These are phyloP conservation scores for Pomatorhinus ruficollis DNA, from an alignment of 2,113 vertebrate genomes.

Conservation along the genomic window DNA sequence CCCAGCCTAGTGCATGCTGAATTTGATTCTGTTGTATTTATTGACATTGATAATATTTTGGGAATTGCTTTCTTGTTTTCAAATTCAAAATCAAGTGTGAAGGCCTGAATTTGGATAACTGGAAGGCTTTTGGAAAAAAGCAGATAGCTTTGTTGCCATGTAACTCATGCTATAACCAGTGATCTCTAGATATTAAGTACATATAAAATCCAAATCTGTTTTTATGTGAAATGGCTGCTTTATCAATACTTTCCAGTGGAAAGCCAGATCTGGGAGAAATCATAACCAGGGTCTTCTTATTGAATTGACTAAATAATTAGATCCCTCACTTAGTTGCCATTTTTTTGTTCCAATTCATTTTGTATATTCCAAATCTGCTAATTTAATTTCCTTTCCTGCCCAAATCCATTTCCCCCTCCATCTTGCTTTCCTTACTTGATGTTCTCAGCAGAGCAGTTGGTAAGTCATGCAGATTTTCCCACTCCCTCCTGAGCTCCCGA, in stretches of 20 bases:
- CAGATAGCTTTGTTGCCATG: neutral
- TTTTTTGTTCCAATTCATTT: conserved; percentile 41
- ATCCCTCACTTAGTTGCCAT: neutral
- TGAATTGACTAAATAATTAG: neutral
- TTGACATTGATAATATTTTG: neutral
- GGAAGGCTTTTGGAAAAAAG: neutral
- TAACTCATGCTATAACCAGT: neutral
- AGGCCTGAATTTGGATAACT: neutral
- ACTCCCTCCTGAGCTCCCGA: neutral
- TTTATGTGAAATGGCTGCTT: neutral
- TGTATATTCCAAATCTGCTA: conserved; percentile 40
- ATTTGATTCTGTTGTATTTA: neutral
- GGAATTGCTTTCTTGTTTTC: neutral
- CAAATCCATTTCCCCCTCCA: conserved; percentile 52
- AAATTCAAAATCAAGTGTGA: neutral
- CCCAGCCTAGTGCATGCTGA: neutral
- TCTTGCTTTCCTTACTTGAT: conserved; percentile 66
- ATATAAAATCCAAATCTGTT: neutral
- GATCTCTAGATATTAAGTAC: neutral
- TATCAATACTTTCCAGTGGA: neutral
- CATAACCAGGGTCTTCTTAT: neutral
- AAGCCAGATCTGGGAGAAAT: conserved; percentile 8
- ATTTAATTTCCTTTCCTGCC: conserved; percentile 64
- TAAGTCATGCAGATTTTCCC: conserved; percentile 58
- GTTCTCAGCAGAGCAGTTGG: conserved; percentile 70